Base-by-base conservation (phyloP, 1,140 invertebrate species). In the Aricia agestis region DNA sequence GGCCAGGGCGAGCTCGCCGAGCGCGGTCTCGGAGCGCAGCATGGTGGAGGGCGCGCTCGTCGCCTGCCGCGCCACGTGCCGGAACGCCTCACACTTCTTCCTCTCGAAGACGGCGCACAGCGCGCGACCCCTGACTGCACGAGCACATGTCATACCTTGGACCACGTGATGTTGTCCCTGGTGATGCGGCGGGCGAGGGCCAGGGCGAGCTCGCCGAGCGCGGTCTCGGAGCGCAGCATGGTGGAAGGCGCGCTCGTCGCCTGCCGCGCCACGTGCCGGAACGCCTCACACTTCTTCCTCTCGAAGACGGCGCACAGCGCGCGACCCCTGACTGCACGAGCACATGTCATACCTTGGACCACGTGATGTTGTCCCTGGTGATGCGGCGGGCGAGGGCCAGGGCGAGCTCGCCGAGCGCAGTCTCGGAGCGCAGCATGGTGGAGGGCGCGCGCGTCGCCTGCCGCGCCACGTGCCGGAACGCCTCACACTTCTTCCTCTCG, bases 281-380 rank as follows among this genome's bases (percentile, higher is more conserved):
- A 92, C 0, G 89, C 88, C 1, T 91, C 87, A 1, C 90, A 90
- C 11, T 86, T 76, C 71, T 90, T 88, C 36, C 89, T 80, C 68
- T 92, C 90, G 17, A 25, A 92, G 73, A 87, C 92, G 11, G 87
- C 83, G 72, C 88, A 92, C 9, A 91, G 75, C 9, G 85, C 81
- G 1, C 84, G 76, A 36, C 36, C 9, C 9, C 36, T 36, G 0
- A 36, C 36, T 7, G 9, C 6, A 4, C 36, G 9, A 36, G 6
- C 9, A 36, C 36, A 36, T 36, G 36, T 36, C 36, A 7, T 9
- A 36, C 36, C 36, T 36, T 36, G 9, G 89, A 89, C 92, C 92
- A 92, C 6, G 90, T 92, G 67, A 92, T 91, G 70, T 92, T 91
- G 52, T 89, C 88, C 70, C 89, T 90, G 45, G 89, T 92, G 11